Percentiles rank a stretch among this genome's conserved stretches.
Conservation (phyloP, 1,140 invertebrate species). For the Chlorops oryzae region DNA sequence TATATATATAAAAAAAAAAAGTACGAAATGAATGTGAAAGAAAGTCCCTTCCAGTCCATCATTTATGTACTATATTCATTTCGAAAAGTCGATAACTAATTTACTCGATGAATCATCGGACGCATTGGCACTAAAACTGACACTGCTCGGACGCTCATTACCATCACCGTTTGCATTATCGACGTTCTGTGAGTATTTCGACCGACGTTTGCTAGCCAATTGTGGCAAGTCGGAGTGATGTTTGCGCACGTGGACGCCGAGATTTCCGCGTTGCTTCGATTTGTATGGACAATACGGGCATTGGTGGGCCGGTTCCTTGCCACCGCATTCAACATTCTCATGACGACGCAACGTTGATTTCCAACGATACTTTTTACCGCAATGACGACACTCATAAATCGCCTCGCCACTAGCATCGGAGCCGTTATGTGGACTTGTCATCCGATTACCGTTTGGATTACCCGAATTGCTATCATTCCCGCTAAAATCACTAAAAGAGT, state of each 20-base stretch:
- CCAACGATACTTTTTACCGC: conserved; percentile 75
- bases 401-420: conserved; percentile 55
- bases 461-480: conserved; percentile 29
- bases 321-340: conserved; percentile 78
- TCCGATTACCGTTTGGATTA: conserved; percentile 31
- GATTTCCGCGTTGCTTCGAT: conserved; percentile 71
- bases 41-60: too few relatives aligned
- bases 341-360: conserved; percentile 74
- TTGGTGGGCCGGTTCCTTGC: conserved; percentile 72
- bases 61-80: too few relatives aligned
- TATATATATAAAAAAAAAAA: too few relatives aligned
- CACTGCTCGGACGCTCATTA: conserved; percentile 1
- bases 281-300: conserved; percentile 75
- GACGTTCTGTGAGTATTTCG: conserved; percentile 39
- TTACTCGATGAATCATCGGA: conserved; percentile 43
- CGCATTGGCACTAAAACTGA: conserved; percentile 25
- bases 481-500: conserved; percentile 35
- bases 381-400: conserved; percentile 70
- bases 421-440: too few relatives aligned
- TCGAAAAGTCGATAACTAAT: conserved; percentile 32
- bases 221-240: conserved; percentile 55
- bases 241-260: conserved; percentile 71
- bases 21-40: too few relatives aligned
- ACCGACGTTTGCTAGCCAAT: conserved; percentile 43
- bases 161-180: conserved; percentile 6